Conservation (phyloP, 2,113 vertebrate genomes). For the Nycticorax nycticorax region DNA sequence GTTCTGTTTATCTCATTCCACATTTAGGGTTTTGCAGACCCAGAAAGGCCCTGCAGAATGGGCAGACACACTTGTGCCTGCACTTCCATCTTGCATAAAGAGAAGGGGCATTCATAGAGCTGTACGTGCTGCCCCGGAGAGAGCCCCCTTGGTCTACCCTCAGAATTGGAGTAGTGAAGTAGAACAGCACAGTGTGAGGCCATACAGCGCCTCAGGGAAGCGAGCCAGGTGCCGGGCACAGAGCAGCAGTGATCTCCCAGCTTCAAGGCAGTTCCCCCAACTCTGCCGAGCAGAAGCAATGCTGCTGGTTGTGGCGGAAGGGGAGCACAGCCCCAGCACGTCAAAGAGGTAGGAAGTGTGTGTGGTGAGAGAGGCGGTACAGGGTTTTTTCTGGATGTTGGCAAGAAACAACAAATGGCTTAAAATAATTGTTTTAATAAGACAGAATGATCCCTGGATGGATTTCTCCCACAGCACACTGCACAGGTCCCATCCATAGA, state of each 20-base stretch:
- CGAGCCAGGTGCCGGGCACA: background rate
- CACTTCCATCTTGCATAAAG: background rate
- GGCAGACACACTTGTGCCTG: background rate
- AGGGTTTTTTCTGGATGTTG: background rate
- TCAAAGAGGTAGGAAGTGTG: background rate
- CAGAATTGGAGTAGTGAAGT: too few species aligned
- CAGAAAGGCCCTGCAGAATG: background rate
- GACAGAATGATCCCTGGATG: background rate
- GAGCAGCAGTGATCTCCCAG: background rate
- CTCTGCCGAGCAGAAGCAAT: background rate
- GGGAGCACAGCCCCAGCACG: background rate
- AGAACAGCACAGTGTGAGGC: background rate
- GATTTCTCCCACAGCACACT: background rate
- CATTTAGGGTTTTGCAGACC: background rate
- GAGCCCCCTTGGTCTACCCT: background rate
- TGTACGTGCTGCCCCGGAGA: background rate
- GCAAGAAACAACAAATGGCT: background rate
- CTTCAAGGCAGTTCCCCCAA: background rate
- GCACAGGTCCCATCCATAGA: background rate
- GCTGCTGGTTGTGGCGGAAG: background rate
- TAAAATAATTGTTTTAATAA: background rate
- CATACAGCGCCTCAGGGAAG: background rate
- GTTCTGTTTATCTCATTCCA: background rate
- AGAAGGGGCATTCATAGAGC: background rate
- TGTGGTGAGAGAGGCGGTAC: accelerated